These are phyloP conservation scores for Mirounga angustirostris DNA, from an alignment of 2,113 vertebrate genomes.

Conservation along the genomic window DNA sequence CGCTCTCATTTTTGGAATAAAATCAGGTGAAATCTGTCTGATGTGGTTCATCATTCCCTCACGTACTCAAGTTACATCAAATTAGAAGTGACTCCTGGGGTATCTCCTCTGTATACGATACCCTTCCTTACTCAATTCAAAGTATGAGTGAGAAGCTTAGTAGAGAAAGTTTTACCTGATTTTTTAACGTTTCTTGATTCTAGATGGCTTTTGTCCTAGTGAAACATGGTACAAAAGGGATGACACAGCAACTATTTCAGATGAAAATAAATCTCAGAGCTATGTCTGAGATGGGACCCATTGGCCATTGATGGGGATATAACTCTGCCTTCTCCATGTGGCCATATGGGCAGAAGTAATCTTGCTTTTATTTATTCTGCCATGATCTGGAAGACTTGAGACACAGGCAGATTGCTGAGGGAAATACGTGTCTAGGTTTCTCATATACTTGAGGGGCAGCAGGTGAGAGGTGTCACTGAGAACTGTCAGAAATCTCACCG, in stretches of 20 bases:
- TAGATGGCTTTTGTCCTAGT: neutral
- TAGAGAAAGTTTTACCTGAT: neutral
- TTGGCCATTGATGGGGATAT: fast-evolving
- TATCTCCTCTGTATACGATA: neutral
- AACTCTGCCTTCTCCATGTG: fast-evolving
- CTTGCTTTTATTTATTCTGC: too few species aligned
- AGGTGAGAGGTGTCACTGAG: neutral
- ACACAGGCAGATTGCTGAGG: fast-evolving
- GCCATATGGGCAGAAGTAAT: neutral
- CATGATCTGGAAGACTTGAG: neutral
- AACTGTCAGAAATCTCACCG: fast-evolving
- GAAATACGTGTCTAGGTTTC: neutral
- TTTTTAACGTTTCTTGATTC: neutral
- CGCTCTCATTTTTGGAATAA: neutral
- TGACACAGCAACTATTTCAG: neutral
- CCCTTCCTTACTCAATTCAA: neutral
- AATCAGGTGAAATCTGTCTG: neutral
- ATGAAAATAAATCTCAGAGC: neutral
- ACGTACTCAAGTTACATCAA: too few species aligned
- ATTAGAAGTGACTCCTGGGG: neutral
- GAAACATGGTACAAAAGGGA: neutral
- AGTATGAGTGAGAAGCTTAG: neutral
- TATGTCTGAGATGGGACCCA: neutral
- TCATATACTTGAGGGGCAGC: too few species aligned
- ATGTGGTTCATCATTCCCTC: neutral